Evolutionary conservation across 1,140 invertebrate species (phyloP).

Genomic region (Medauroidea extradentata): DNA sequence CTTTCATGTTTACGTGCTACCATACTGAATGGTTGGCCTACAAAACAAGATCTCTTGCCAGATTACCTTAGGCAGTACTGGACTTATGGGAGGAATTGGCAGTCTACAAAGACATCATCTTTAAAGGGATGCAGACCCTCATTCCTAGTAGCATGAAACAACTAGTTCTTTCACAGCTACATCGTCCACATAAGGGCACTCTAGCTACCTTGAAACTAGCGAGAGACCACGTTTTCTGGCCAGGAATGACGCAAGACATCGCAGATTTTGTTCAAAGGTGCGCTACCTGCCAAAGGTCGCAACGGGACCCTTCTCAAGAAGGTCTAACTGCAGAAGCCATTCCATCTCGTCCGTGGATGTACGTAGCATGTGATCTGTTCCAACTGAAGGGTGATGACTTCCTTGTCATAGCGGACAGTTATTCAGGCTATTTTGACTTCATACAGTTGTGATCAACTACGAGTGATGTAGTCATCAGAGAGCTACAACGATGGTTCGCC

Average conservation of each 20-base stretch:
- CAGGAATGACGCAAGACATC: conserved; percentile 6
- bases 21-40: no score
- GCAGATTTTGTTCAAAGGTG: not conserved
- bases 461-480: not conserved
- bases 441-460: not conserved
- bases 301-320: not conserved
- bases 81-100: no score
- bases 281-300: no score
- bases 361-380: not conserved
- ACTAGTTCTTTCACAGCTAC: no score
- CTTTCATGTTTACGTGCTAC: no score
- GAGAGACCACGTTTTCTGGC: conserved; percentile 4
- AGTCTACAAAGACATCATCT: no score
- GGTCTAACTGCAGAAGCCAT: not conserved
- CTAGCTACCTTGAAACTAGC: not conserved
- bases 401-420: conserved; percentile 1
- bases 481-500: not conserved
- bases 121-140: no score
- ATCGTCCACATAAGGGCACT: no score
- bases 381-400: not conserved
- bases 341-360: not conserved
- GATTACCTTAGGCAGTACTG: no score
- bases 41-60: no score
- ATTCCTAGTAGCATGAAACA: no score
- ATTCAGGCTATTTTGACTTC: not conserved